Base-by-base conservation (phyloP, 2,888 invertebrate species). In the Ornithoptera priamus region DNA sequence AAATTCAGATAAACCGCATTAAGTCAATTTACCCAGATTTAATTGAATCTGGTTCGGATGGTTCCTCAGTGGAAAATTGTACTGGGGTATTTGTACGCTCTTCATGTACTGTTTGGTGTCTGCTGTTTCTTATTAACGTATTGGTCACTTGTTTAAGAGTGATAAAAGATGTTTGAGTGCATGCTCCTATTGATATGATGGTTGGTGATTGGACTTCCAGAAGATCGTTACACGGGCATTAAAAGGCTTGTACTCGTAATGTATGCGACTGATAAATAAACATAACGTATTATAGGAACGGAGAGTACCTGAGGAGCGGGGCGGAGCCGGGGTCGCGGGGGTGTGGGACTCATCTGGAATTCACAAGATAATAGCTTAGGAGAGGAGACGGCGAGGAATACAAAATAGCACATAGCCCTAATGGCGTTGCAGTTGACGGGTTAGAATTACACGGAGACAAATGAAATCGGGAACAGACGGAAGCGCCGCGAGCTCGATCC, bases 261-360 rank as follows among this genome's bases (percentile, higher is more conserved):
- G 20, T 63, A 30, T 72, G 72, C 72, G 73, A 58, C 71, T 73
- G 72, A 75, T 74, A 71, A 74, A 72, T 73, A 72, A 73, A 73
- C 66, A 72, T 74, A 75, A 72, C 71, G 70, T 72, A 75, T 78
- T 76, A 82, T 81, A 82, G 83, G 84, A 82, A 80, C 77, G 76
- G 77, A 81, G 81, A 80, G 85, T 93, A 92, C 93, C 93, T 93
- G 93, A 90, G 92, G 92, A 90, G 73, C 92, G 92, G 87, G 90
- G 88, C 91, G 91, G 87, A 84, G 90, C 89, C 89, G 86, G 85
- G 83, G 91, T 89, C 88, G 87, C 93, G 85, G 89, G 92, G 82
- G 86, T 89, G 86, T 80, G 88, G 89, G 92, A 93, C 88, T 92
- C 92, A 93, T 93, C 93, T 93, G 93, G 87, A 93, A 93, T 90